phyloP scores from a whole-genome alignment of 2,888 invertebrate genomes.

The Agriopis marginaria region DNA sequence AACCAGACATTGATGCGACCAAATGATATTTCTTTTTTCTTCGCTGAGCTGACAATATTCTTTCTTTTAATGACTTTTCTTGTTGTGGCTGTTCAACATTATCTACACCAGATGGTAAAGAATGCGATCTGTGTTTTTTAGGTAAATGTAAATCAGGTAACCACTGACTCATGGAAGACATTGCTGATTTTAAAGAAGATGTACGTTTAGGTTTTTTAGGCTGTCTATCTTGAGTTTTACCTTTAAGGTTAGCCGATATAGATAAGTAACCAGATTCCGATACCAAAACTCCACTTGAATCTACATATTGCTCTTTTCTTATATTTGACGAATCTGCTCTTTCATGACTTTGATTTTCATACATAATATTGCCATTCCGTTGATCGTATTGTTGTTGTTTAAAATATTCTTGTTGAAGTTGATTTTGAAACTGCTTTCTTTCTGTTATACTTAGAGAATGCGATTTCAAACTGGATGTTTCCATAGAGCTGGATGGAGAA shows the following conservation, averaged over 20 bases:
- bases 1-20: constrained; percentile 93
- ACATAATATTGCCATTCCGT: constrained; percentile 77
- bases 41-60: constrained; percentile 79
- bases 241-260: constrained; percentile 89
- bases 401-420: constrained; percentile 84
- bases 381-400: constrained; percentile 85
- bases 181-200: constrained; percentile 92
- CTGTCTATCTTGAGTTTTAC: constrained; percentile 83
- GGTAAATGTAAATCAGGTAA: constrained; percentile 92
- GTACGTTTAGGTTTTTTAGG: constrained; percentile 90
- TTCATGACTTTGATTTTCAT: constrained; percentile 71
- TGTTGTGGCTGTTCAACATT: constrained; percentile 82
- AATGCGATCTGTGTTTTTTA: constrained; percentile 93
- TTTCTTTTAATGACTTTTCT: constrained; percentile 79
- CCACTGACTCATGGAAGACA: constrained; percentile 93
- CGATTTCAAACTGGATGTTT: constrained; percentile 85
- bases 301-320: constrained; percentile 78
- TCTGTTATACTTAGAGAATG: constrained; percentile 86
- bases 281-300: constrained; percentile 87
- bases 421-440: constrained; percentile 84
- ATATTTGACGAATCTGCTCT: constrained; percentile 67
- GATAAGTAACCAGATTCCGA: constrained; percentile 93
- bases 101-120: constrained; percentile 91
- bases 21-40: constrained; percentile 93
- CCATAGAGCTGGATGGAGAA: constrained; percentile 88